Evolutionary conservation across 2,888 invertebrate species (phyloP), one percentile per base, ranked within the genome.

Genomic region (Drosophila suboccidentalis): DNA sequence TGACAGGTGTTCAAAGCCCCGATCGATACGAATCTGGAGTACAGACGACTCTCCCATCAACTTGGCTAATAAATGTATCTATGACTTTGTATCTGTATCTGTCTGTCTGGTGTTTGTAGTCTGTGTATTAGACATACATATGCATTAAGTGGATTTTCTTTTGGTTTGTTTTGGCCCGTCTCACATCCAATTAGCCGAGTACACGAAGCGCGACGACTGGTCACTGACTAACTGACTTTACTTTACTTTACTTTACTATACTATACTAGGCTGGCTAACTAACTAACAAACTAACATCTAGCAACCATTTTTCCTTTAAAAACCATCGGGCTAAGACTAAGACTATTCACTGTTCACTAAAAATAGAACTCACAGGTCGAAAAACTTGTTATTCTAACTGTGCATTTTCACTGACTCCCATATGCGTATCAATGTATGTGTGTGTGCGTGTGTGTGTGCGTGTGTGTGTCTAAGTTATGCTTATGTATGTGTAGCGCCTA

Each of bases 351-450:
- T 17, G 53, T 67, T 59, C 68, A 74, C 78, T 78, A 66, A 87
- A 75, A 79, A 80, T 73, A 69, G 68, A 82, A 82, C 75, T 70
- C 60, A 64, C 63, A 68, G 78, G 75, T 70, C 78, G 78, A 74
- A 54, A 73, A 82, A 82, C 82, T 82, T 80, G 77, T 82, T 82
- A 73, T 77, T 80, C 80, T 82, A 82, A 82, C 82, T 70, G 82
- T 82, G 69, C 65, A 82, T 76, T 79, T 69, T 49, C 29, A 58
- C 47, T 10, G 17, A 39, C 58, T 39, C 34, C 34, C 36, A 41
- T 61, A 43, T 55, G 44, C 44, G 38, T 46, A 32, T 57, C 17
- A 13, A 43, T 55, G 22, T 32, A 13, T 53, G 43, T 59, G 36
- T 49, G 26, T 41, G 39, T 46, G 26, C 47, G 22, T 41, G 26